phyloP scores from a whole-genome alignment of 1,140 invertebrate species.

The Cotesia chilonis region DNA sequence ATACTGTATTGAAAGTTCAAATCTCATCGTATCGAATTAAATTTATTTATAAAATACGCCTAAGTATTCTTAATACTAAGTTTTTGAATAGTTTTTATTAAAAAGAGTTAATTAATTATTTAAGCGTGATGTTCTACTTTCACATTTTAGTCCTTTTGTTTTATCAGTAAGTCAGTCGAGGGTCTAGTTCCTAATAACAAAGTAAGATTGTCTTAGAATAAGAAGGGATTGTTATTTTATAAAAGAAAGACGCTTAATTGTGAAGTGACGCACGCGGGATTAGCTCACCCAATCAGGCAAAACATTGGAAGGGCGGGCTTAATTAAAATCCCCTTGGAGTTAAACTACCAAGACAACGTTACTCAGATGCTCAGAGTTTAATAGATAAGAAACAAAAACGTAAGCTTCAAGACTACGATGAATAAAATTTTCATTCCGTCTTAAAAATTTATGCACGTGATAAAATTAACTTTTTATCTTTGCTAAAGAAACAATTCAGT shows the following conservation, averaged over 20 bases:
- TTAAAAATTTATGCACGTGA: constrained; percentile 25
- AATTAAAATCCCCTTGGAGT: constrained; percentile 64
- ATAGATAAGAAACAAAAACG: constrained; percentile 27
- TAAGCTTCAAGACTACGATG: constrained; percentile 14
- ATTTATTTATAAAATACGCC: no score
- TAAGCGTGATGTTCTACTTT: neutral
- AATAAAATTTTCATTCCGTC: constrained; percentile 30
- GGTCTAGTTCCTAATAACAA: neutral
- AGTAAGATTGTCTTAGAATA: constrained; percentile 1
- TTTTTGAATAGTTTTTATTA: no score
- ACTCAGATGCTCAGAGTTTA: constrained; percentile 31
- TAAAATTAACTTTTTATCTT: constrained; percentile 24
- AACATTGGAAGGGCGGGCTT: constrained; percentile 65
- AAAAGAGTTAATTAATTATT: no score
- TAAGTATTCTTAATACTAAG: no score
- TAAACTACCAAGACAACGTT: constrained; percentile 48
- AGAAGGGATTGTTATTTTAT: constrained; percentile 34
- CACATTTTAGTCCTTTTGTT: constrained; percentile 30
- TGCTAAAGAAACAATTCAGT: constrained; percentile 9
- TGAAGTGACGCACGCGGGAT: constrained; percentile 48
- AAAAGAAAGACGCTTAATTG: constrained; percentile 53
- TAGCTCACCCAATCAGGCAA: constrained; percentile 63
- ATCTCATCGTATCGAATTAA: neutral
- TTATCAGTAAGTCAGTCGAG: constrained; percentile 24
- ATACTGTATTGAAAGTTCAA: constrained; percentile 38